Conservation (phyloP, 2,797 vertebrate genomes). For the Rhincodon typus region DNA sequence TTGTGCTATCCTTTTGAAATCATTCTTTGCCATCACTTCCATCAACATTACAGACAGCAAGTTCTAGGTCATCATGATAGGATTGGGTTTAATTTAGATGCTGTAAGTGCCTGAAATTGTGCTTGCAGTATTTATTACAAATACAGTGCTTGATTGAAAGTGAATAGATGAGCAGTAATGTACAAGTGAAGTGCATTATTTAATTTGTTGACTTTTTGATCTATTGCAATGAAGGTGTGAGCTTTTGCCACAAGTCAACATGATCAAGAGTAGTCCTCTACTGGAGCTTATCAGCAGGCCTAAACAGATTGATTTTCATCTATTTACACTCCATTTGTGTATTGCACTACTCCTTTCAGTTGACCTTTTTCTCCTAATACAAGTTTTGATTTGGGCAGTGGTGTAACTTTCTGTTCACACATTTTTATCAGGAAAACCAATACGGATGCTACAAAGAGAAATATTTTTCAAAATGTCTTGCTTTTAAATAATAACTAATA, state of each 20-base stretch:
- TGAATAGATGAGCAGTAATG: constrained; percentile 57
- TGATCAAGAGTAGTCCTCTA: not conserved
- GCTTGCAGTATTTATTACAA: constrained; percentile 59
- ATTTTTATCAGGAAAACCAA: not conserved
- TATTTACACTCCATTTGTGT: not conserved
- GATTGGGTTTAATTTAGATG: constrained; percentile 47
- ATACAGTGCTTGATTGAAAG: constrained; percentile 58
- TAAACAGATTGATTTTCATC: constrained; percentile 10
- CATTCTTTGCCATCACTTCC: no score
- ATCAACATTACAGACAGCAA: no score
- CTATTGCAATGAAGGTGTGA: constrained; percentile 13
- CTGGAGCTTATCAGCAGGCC: not conserved
- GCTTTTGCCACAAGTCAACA: not conserved
- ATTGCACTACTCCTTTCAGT: not conserved
- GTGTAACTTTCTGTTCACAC: not conserved
- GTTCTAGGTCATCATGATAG: no score
- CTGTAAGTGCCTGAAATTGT: constrained; percentile 51
- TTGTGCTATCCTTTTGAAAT: constrained; percentile 90
- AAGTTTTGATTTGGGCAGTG: not conserved
- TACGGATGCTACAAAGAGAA: not conserved
- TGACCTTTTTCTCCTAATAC: not conserved
- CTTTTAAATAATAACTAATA: not conserved
- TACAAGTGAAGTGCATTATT: constrained; percentile 35
- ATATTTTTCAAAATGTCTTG: not conserved
- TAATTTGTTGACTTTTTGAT: constrained; percentile 36